phyloP scores from a whole-genome alignment of 2,113 vertebrate species.

The Sorex fumeus region DNA sequence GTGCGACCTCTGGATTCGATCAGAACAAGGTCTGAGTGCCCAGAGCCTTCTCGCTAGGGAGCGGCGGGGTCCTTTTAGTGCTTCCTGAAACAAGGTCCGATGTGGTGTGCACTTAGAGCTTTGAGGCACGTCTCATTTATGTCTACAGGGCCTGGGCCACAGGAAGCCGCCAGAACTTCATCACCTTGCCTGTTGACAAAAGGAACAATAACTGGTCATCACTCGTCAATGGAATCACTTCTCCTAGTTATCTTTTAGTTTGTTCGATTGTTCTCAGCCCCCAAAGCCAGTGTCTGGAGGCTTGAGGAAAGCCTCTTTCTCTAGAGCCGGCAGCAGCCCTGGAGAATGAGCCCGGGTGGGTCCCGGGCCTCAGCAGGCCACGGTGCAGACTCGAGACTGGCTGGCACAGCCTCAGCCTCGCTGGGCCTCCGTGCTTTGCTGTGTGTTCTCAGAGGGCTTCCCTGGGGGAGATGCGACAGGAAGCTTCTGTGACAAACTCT shows the following conservation, averaged over 20 bases:
- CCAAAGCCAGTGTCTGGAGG: background rate
- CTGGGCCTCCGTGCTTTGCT: background rate
- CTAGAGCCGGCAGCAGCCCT: too few species aligned
- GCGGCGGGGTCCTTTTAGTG: conserved; percentile 88
- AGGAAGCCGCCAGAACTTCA: conserved; percentile 89
- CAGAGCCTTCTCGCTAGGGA: conserved; percentile 86
- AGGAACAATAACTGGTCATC: conserved; percentile 92
- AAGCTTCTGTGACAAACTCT: too few species aligned
- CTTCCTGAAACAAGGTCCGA: conserved; percentile 87
- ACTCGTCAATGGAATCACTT: conserved; percentile 86
- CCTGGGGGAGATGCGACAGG: too few species aligned
- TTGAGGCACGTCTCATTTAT: conserved; percentile 88
- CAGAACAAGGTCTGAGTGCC: conserved; percentile 86
- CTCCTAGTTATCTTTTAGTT: conserved; percentile 70
- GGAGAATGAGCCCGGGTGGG: background rate
- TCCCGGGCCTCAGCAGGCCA: background rate
- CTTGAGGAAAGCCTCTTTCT: too few species aligned
- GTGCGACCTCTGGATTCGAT: conserved; percentile 88
- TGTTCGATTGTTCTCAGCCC: too few species aligned
- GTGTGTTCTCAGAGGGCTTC: too few species aligned
- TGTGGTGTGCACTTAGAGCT: conserved; percentile 86
- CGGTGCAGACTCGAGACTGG: background rate
- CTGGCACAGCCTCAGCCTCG: background rate
- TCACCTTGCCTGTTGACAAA: conserved; percentile 92
- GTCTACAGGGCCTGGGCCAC: conserved; percentile 89